Conservation (phyloP, 2,113 vertebrate genomes). For the Nibea coibor region DNA sequence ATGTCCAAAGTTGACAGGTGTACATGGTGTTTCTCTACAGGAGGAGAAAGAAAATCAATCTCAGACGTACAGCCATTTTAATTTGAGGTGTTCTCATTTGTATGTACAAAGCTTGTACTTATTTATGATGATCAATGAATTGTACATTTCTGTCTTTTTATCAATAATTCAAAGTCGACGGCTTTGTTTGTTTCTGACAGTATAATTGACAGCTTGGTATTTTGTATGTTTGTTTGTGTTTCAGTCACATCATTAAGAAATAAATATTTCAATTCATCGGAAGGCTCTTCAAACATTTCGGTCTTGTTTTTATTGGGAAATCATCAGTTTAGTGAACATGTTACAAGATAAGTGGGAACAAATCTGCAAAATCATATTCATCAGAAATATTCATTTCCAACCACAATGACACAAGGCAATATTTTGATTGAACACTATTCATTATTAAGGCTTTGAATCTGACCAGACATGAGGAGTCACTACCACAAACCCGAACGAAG, state of each 20-base stretch:
- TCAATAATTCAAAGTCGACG: conserved; percentile 50
- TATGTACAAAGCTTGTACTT: conserved; percentile 56
- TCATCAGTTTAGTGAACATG: not conserved
- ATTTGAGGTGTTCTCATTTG: conserved; percentile 40
- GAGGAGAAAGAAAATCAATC: conserved; percentile 11
- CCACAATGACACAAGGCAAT: not conserved
- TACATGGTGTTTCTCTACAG: conserved; percentile 26
- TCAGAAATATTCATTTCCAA: not conserved
- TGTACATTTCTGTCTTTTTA: conserved; percentile 61
- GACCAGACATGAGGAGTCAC: not conserved
- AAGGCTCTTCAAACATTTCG: not conserved
- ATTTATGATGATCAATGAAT: conserved; percentile 68
- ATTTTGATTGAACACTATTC: not conserved
- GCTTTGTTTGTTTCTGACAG: conserved; percentile 42
- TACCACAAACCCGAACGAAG: not conserved
- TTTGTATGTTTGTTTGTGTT: conserved; percentile 78
- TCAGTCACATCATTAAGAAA: conserved; percentile 55
- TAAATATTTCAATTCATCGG: conserved; percentile 62
- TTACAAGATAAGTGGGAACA: not conserved
- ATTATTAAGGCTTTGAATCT: not conserved
- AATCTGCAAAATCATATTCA: not conserved
- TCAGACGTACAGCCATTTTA: conserved; percentile 30
- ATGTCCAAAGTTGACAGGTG: conserved; percentile 22
- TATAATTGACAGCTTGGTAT: conserved; percentile 59
- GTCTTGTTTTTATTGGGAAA: conserved; percentile 10